A percentile compares a stretch with the other conserved stretches of the same genome.
Conservation (phyloP, 2,888 invertebrate species). For the Isotomurus palustris region DNA sequence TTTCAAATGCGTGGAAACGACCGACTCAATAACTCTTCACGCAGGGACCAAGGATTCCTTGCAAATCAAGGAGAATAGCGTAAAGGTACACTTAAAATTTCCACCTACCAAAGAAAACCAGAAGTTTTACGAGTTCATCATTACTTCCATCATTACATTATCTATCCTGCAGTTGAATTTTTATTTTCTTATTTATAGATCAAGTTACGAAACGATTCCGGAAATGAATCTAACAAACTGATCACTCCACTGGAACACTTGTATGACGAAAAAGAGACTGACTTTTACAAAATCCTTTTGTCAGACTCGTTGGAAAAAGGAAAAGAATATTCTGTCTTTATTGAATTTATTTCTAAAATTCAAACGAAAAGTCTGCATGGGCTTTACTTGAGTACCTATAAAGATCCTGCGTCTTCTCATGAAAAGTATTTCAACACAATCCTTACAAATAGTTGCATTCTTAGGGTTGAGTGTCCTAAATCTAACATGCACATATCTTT, state of each 20-base stretch:
- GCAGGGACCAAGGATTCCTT: slow-evolving; percentile 1
- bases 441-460: background rate
- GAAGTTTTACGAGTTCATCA: no score
- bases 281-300: slow-evolving; percentile 6
- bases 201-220: no score
- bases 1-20: background rate
- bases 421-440: no score
- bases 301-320: background rate
- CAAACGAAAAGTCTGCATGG: background rate
- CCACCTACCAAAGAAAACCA: no score
- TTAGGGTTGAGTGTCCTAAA: no score
- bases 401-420: slow-evolving; percentile 2
- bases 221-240: no score
- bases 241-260: background rate
- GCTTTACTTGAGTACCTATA: slow-evolving; percentile 4
- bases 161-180: no score
- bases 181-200: no score
- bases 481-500: no score
- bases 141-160: no score
- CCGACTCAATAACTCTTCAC: slow-evolving; percentile 7
- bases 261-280: background rate
- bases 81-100: slow-evolving; percentile 1
- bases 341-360: slow-evolving; percentile 2
- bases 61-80: background rate
- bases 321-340: background rate